A percentile compares a stretch with the other conserved stretches of the same genome.
phyloP scores from a whole-genome alignment of 2,113 vertebrate genomes.

The Siniperca knerii region DNA sequence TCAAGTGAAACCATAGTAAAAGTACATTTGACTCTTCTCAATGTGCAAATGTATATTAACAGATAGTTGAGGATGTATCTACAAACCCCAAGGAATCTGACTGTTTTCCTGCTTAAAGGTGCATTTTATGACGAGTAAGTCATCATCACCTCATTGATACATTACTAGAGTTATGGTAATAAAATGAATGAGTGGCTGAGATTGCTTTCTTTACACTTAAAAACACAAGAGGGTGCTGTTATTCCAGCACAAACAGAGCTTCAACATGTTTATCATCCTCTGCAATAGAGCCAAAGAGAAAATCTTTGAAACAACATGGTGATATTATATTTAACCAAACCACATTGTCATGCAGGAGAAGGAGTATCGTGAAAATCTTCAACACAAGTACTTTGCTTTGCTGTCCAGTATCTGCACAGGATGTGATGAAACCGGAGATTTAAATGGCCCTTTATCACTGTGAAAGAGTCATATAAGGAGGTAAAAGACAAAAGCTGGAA shows the following conservation, averaged over 20 bases:
- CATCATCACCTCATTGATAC: not conserved
- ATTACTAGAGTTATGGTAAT: not conserved
- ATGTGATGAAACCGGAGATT: constrained; percentile 45
- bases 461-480: constrained; percentile 43
- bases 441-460: constrained; percentile 40
- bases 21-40: not conserved
- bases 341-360: not conserved
- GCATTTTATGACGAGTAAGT: not conserved
- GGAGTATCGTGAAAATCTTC: not conserved
- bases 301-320: not conserved
- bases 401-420: constrained; percentile 19
- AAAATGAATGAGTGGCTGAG: not conserved
- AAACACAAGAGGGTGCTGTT: not conserved
- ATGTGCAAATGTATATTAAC: not conserved
- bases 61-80: too few species aligned
- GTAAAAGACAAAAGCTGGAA: constrained; percentile 11
- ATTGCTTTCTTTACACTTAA: not conserved
- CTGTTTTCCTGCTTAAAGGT: not conserved
- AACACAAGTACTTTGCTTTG: not conserved
- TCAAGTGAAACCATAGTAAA: not conserved
- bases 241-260: not conserved
- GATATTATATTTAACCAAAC: not conserved
- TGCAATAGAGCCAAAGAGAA: not conserved
- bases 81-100: not conserved
- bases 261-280: not conserved